A percentile compares a stretch with the other conserved stretches of the same genome.
Conservation (phyloP, 2,113 vertebrate species). For the Brachyhypopomus gauderio region DNA sequence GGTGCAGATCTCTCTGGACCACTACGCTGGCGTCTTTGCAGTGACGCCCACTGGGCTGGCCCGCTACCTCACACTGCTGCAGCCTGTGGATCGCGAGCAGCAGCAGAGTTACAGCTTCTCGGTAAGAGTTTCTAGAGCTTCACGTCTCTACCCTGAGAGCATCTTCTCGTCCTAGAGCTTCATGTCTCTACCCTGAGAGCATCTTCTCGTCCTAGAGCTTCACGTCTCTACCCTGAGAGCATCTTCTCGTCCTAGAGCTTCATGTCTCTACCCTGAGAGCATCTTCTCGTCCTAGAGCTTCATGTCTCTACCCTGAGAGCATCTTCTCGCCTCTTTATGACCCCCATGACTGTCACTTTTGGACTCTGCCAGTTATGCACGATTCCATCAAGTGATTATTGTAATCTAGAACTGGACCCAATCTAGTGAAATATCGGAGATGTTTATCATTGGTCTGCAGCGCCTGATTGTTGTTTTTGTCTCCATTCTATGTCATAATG, state of each 20-base stretch:
- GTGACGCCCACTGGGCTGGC: slow-evolving; percentile 84
- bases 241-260: no score
- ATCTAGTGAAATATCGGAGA: not conserved
- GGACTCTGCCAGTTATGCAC: not conserved
- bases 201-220: no score
- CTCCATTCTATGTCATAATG: slow-evolving; percentile 15
- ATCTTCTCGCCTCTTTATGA: slow-evolving; percentile 15
- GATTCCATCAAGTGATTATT: slow-evolving; percentile 46
- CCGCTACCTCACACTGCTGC: slow-evolving; percentile 89
- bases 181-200: no score
- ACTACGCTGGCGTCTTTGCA: slow-evolving; percentile 82
- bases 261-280: no score
- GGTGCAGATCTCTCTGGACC: slow-evolving; percentile 84
- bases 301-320: no score
- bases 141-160: no score
- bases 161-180: no score
- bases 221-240: no score
- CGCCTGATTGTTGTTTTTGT: slow-evolving; percentile 16
- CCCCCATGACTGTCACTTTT: slow-evolving; percentile 8
- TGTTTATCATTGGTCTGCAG: not conserved
- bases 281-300: no score
- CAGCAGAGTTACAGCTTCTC: slow-evolving; percentile 89
- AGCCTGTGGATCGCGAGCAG: slow-evolving; percentile 89
- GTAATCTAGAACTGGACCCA: not conserved
- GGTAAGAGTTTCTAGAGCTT: slow-evolving; percentile 69